Evolutionary conservation across 2,797 vertebrate species (phyloP), one percentile per base, ranked within the genome.

Genomic region (Dicrostonyx torquatus): DNA sequence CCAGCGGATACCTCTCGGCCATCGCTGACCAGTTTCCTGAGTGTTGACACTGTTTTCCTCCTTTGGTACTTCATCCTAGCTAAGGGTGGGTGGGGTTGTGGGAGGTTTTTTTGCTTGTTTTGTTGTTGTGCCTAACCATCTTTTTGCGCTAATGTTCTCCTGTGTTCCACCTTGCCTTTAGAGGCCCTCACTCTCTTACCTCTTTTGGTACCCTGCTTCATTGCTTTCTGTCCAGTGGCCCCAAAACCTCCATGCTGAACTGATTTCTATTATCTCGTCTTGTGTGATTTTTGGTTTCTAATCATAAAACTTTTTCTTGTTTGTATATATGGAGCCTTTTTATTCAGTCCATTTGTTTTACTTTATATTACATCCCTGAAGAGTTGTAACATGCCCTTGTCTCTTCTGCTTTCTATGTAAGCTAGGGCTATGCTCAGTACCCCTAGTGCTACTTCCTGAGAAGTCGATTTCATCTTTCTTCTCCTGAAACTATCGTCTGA

Each of bases 381-480:
- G 50, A 92, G 82, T 87, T 87, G n/a, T 87, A 40, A 34, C 60
- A 34, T 37, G 31, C 40, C 60, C 34, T 82, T 53, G 14, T 66
- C 78, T 78, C 66, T 75, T 66, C 14, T 83, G 43, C 64, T 94
- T 94, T 89, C 55, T 50, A 4, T n/a, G 0, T 93, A 76, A 90
- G 4, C 70, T 64, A 68, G 37, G 20, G 76, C 11, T 68, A 64
- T 29, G 5, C 53, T 85, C 14, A n/a, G 1, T 87, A 22, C 62
- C 66, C 82, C 89, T 92, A 70, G 70, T 89, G 76, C 11, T 72
- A 31, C 18, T 45, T 95, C 50, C 24, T 43, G 14, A 37, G 26
- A 37, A 77, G 88, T 94, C 76, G 83, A 53, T 88, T 64, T 68
- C 43, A 53, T 37, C 17, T 78, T 95, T 87, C 29, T 62, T 94